phyloP scores from a whole-genome alignment of 2,888 invertebrate species.

The Pinctada fucata region DNA sequence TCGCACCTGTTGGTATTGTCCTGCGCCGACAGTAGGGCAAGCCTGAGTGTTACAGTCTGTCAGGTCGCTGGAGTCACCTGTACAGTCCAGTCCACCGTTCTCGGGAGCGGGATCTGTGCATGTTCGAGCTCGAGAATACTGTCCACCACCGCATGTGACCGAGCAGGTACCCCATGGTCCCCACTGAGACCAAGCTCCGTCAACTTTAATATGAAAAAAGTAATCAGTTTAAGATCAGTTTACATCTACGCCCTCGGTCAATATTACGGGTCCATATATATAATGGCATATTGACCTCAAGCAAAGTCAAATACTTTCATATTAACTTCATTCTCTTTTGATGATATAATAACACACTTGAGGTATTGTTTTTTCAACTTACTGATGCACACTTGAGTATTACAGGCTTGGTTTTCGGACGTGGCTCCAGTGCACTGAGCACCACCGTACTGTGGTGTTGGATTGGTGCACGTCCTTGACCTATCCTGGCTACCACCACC shows the following conservation, averaged over 20 bases:
- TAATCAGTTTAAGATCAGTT: no score
- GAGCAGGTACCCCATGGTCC: background rate
- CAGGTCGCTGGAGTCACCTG: background rate
- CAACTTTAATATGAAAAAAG: background rate
- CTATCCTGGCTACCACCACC: slow-evolving; percentile 54
- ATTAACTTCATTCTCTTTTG: no score
- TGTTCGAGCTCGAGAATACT: background rate
- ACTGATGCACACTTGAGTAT: slow-evolving; percentile 21
- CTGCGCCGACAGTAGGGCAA: slow-evolving; percentile 6
- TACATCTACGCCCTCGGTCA: no score
- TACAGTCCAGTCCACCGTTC: slow-evolving; percentile 31
- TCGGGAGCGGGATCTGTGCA: slow-evolving; percentile 38
- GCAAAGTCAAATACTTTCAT: no score
- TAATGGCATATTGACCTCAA: no score
- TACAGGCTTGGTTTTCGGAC: slow-evolving; percentile 6
- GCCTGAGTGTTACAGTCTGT: background rate
- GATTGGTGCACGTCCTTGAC: slow-evolving; percentile 41
- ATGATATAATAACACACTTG: no score
- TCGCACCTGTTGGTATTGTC: slow-evolving; percentile 16
- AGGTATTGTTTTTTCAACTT: background rate
- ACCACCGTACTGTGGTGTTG: slow-evolving; percentile 29
- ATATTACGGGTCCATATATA: no score
- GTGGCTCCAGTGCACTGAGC: slow-evolving; percentile 4
- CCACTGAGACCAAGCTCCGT: background rate
- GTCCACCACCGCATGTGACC: background rate